Percentiles rank a stretch among this genome's conserved stretches.
phyloP scores from a whole-genome alignment of 2,113 vertebrate genomes.

The Camelus bactrianus region DNA sequence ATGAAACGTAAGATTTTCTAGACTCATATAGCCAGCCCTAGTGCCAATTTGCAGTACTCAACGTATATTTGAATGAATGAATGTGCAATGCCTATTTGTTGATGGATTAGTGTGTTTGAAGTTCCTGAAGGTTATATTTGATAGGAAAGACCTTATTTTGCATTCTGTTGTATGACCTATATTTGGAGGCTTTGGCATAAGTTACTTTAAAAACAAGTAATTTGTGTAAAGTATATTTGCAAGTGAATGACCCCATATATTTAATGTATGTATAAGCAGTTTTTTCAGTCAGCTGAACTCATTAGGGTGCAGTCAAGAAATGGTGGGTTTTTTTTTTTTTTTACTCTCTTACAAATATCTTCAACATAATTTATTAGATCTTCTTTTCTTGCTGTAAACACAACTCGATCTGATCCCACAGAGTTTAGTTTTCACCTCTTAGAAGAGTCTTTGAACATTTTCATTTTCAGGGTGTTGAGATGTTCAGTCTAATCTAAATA shows the following conservation, averaged over 20 bases:
- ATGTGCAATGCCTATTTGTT: neutral
- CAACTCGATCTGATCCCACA: neutral
- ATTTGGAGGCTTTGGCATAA: neutral
- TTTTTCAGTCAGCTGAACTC: neutral
- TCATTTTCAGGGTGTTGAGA: neutral
- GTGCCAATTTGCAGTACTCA: neutral
- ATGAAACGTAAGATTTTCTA: neutral
- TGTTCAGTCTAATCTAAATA: neutral
- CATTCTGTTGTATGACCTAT: neutral
- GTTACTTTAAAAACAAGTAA: slow-evolving; percentile 27
- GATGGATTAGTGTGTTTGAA: slow-evolving; percentile 44
- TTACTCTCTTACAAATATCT: neutral
- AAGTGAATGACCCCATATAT: neutral
- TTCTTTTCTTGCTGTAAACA: neutral
- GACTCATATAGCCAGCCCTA: neutral
- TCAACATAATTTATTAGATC: neutral
- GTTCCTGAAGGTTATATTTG: slow-evolving; percentile 18
- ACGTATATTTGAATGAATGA: slow-evolving; percentile 45
- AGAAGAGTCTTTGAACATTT: neutral
- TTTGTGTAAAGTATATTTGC: slow-evolving; percentile 19
- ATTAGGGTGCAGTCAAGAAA: neutral
- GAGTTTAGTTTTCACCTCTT: neutral
- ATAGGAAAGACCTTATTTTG: slow-evolving; percentile 43
- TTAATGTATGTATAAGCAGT: neutral
- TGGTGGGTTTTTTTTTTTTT: neutral